Percentiles rank a stretch among this genome's conserved stretches.
Conservation (phyloP, 2,113 vertebrate genomes). For the Callithrix jacchus region DNA sequence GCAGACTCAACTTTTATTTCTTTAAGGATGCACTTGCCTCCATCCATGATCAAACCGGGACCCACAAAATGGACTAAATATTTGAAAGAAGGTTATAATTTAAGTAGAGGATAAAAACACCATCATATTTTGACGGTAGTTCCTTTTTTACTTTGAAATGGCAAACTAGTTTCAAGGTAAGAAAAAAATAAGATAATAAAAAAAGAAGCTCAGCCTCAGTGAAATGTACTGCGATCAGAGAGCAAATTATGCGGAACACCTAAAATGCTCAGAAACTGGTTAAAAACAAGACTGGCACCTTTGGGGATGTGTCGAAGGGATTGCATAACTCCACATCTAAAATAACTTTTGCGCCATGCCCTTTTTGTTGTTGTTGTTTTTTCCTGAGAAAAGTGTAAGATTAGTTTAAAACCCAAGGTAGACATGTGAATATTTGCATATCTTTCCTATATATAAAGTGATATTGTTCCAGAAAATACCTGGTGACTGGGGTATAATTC, state of each 20-base stretch:
- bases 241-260: conserved; percentile 59
- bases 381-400: conserved; percentile 22
- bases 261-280: conserved; percentile 44
- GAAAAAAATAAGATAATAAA: conserved; percentile 22
- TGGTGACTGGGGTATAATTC: not conserved
- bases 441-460: conserved; percentile 12
- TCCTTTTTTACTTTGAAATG: conserved; percentile 46
- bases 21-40: conserved; percentile 24
- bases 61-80: not conserved
- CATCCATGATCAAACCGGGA: not conserved
- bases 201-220: conserved; percentile 6
- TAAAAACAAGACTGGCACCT: conserved; percentile 51
- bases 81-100: conserved; percentile 54
- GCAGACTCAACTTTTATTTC: not conserved
- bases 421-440: conserved; percentile 49
- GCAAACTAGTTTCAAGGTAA: conserved; percentile 36
- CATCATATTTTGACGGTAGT: conserved; percentile 42
- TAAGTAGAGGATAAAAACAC: conserved; percentile 48
- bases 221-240: not conserved
- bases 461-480: not conserved
- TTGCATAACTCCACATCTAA: conserved; percentile 65
- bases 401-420: conserved; percentile 55
- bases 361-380: not conserved
- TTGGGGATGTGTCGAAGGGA: conserved; percentile 26
- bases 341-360: conserved; percentile 63